Evolutionary conservation across 2,888 invertebrate species (phyloP).

Genomic region (Criorhina ranunculi): DNA sequence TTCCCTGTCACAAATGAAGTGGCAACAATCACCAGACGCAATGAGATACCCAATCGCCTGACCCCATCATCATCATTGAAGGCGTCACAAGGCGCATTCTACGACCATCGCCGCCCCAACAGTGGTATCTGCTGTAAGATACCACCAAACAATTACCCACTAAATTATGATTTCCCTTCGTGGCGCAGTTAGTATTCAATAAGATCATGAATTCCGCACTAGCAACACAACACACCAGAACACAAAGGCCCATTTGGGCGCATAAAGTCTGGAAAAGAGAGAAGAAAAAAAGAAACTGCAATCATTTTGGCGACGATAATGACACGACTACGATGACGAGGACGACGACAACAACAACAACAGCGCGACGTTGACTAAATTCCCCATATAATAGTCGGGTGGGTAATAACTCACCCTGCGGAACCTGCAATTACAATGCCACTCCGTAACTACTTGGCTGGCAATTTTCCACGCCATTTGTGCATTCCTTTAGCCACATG

Average conservation of each 20-base stretch:
- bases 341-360: constrained; percentile 4
- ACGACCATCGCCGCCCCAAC: neutral
- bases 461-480: constrained; percentile 74
- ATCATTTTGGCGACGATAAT: constrained; percentile 4
- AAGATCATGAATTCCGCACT: constrained; percentile 24
- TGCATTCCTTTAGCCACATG: constrained; percentile 60
- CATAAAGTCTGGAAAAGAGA: neutral
- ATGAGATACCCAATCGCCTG: neutral
- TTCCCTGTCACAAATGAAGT: neutral
- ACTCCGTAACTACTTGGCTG: constrained; percentile 42
- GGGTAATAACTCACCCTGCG: constrained; percentile 55
- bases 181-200: constrained; percentile 50
- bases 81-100: neutral
- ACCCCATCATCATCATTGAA: neutral
- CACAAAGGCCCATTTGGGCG: constrained; percentile 16
- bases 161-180: constrained; percentile 38
- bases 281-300: neutral
- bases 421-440: constrained; percentile 35
- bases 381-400: constrained; percentile 16
- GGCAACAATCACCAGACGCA: neutral
- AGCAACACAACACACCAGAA: constrained; percentile 13
- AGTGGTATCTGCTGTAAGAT: neutral
- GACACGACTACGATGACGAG: constrained; percentile 5
- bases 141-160: constrained; percentile 27
- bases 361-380: constrained; percentile 28